Base-by-base conservation (phyloP, 2,888 invertebrate genomes). In the Yponomeuta plumbellus region DNA sequence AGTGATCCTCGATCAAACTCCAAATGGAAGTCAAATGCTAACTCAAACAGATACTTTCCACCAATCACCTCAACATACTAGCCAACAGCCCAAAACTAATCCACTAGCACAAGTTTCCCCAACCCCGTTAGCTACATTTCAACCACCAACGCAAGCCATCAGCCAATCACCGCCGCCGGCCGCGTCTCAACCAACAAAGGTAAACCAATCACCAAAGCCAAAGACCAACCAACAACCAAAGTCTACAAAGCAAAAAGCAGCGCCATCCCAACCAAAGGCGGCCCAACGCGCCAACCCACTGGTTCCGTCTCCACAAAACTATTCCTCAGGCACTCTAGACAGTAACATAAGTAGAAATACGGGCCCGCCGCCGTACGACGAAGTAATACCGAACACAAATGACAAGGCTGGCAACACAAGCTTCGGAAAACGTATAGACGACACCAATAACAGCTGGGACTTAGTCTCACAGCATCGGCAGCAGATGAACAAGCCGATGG, bases 381-480 rank as follows among this genome's bases (percentile, higher is more conserved):
- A 80, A 1, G 70, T 71, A 8, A 71, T 68, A 1, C 74, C 73
- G 17, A 82, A 78, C n/a, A 69, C 71, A 11, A 74, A 66, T 11
- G 83, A 85, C 52, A 73, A 71, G 10, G 78, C 76, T 8, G 80
- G 81, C 3, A 86, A 90, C 65, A 83, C 83, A 0, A 83, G 73
- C 44, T 89, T 83, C 65, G 73, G 76, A 5, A 84, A 85, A 67
- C 83, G 84, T 0, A 73, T 79, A 34, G 81, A 81, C 6, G 70
- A 74, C 5, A 58, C 74, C 0, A 84, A 52, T 52, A 52, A 83
- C 67, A 92, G 88, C 66, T 93, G 93, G 92, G 91, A 92, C 57
- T 79, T 93, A 69, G 85, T 93, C 69, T 85, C 89, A 0, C 85
- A 92, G 67, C 93, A 93, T 73, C 84, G 93, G 61, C 74, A 90